These are phyloP conservation scores for Meghimatium bilineatum DNA, from an alignment of 2,888 invertebrate genomes.

Conservation along the genomic window DNA sequence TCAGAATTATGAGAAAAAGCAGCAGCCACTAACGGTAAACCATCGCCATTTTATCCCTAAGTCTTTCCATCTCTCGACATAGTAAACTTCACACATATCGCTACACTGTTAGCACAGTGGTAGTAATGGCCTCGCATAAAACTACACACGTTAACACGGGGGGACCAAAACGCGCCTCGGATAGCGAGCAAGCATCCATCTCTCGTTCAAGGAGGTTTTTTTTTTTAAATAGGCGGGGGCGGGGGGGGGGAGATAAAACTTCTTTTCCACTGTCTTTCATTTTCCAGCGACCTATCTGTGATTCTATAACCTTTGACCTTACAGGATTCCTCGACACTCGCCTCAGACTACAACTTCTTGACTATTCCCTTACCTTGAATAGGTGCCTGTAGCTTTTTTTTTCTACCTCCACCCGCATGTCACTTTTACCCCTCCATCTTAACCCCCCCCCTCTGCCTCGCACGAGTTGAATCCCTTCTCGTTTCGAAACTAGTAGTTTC, in stretches of 20 bases:
- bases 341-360: neutral
- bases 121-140: neutral
- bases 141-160: constrained; percentile 23
- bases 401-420: too few relatives aligned
- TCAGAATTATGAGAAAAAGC: neutral
- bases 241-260: neutral
- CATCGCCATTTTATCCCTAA: constrained; percentile 17
- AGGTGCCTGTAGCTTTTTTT: too few relatives aligned
- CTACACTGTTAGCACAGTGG: neutral
- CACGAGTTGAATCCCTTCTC: constrained; percentile 23
- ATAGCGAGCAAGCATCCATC: constrained; percentile 5
- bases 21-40: constrained; percentile 1
- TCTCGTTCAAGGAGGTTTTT: neutral
- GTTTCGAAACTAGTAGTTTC: neutral
- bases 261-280: constrained; percentile 9
- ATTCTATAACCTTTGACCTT: constrained; percentile 39
- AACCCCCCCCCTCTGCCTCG: neutral
- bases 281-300: constrained; percentile 7
- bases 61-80: constrained; percentile 9
- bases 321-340: constrained; percentile 12
- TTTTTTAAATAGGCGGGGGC: too few relatives aligned
- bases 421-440: too few relatives aligned
- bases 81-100: constrained; percentile 8
- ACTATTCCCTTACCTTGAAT: constrained; percentile 18
- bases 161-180: neutral